phyloP scores from a whole-genome alignment of 2,797 vertebrate genomes.

The Coranthus polyacanthus region DNA sequence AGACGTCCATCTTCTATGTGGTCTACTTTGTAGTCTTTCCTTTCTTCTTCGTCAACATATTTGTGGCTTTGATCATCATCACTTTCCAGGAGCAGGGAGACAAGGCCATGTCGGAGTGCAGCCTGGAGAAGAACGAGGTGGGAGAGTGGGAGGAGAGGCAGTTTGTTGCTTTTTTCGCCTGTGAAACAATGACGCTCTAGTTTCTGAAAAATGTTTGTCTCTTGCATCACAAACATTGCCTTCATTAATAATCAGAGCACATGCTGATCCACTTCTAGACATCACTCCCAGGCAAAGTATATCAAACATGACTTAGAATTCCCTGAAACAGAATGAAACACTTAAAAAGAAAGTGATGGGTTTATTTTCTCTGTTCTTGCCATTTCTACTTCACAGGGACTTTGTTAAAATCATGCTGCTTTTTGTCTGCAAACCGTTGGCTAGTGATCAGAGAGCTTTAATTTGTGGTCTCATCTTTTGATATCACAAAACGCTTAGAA shows the following conservation, averaged over 20 bases:
- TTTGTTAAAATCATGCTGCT: slow-evolving; percentile 31
- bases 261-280: slow-evolving; percentile 32
- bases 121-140: slow-evolving; percentile 99
- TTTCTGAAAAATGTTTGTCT: slow-evolving; percentile 14
- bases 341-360: slow-evolving; percentile 17
- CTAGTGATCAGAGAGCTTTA: slow-evolving; percentile 50
- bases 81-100: slow-evolving; percentile 99
- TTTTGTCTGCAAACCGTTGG: slow-evolving; percentile 34
- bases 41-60: slow-evolving; percentile 99
- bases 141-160: too few relatives aligned
- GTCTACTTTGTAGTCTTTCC: slow-evolving; percentile 99
- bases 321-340: slow-evolving; percentile 29
- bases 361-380: slow-evolving; percentile 23
- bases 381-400: slow-evolving; percentile 46
- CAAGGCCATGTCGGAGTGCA: slow-evolving; percentile 99
- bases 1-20: slow-evolving; percentile 99
- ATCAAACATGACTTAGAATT: slow-evolving; percentile 10
- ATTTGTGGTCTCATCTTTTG: slow-evolving; percentile 37
- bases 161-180: background rate
- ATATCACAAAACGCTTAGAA: slow-evolving; percentile 21
- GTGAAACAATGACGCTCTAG: background rate
- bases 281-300: slow-evolving; percentile 20
- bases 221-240: slow-evolving; percentile 21
- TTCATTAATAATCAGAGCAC: slow-evolving; percentile 27
- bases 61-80: slow-evolving; percentile 99